Percentiles rank a stretch among this genome's conserved stretches.
Evolutionary conservation across 2,113 vertebrate genomes (phyloP).

Genomic region (Andinoacara biseriatus): DNA sequence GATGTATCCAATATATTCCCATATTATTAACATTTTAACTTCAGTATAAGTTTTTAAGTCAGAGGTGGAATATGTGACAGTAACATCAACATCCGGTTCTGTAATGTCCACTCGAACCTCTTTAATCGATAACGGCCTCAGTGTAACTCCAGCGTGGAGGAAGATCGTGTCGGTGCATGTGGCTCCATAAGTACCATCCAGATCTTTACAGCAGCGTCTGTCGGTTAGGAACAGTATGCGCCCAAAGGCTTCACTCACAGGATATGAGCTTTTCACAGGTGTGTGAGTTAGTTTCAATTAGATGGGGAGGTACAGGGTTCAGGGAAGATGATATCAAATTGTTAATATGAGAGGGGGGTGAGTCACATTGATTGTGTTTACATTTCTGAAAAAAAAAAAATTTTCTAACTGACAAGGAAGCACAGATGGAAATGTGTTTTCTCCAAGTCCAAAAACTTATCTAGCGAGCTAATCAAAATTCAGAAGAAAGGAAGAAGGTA

Average conservation of each 20-base stretch:
- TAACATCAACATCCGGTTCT: neutral
- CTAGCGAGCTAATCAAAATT: neutral
- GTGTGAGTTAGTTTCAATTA: neutral
- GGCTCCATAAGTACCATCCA: neutral
- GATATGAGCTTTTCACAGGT: neutral
- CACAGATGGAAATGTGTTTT: neutral
- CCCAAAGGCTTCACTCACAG: neutral
- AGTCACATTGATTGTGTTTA: neutral
- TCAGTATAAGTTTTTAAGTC: neutral
- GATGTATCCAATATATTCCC: neutral
- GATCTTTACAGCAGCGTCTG: neutral
- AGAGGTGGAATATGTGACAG: neutral
- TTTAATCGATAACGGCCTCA: fast-evolving
- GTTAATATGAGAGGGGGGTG: neutral
- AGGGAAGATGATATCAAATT: neutral
- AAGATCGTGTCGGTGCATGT: fast-evolving
- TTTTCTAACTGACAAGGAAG: neutral
- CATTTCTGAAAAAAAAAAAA: neutral
- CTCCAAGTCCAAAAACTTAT: neutral
- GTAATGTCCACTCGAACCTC: neutral
- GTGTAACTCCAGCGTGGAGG: neutral
- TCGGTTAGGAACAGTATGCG: neutral
- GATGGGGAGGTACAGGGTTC: neutral
- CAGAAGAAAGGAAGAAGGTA: neutral
- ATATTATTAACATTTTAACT: neutral